Base-by-base conservation (phyloP, 2,797 vertebrate genomes). In the Hydrophis major region DNA sequence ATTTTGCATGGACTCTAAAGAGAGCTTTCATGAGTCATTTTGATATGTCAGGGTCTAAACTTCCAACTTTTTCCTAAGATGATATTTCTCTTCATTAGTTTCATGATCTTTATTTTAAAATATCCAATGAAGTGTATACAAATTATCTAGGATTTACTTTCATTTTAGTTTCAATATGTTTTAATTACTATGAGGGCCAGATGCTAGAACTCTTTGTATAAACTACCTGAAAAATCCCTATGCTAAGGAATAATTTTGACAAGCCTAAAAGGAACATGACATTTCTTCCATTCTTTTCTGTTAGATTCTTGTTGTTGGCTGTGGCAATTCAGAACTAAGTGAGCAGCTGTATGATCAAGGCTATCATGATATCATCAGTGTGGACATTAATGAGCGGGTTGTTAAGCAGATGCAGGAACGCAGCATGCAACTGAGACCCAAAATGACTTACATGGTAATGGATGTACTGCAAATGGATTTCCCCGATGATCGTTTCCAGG, bases 241-340 rank as follows among this genome's bases (percentile, higher is more conserved):
- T 89, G 37, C 61, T 66, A 90, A 66, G 50, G 50, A 87, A 42
- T 32, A 18, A 20, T 83, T 89, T 55, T 87, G 32, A 32, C 3
- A 90, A 66, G 7, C n/a, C 28, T 28, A 56, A 32, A 28, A 66
- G 3, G 18, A 25, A 83, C 74, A 12, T 93, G n/a, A 18, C 32
- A 0, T 0, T 60, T 8, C 28, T 60, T 87, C 78, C 12, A 2
- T 94, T 32, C 32, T 92, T 88, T 66, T 32, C 2, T 95, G 6
- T 32, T 89, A 99, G 99, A 99, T 99, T 25, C 96, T 99, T 87
- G 99, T 99, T 95, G 98, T 99, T 13, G 99, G 99, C 27, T 99
- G 99, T 5, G 99, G 99, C 22, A 99, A 99, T 97, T 99, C 99
- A 0, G 99, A 99, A 96, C 97, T 99, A 63, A 99, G 99, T 0